phyloP scores from a whole-genome alignment of 2,113 vertebrate genomes.

The Grammomys surdaster region DNA sequence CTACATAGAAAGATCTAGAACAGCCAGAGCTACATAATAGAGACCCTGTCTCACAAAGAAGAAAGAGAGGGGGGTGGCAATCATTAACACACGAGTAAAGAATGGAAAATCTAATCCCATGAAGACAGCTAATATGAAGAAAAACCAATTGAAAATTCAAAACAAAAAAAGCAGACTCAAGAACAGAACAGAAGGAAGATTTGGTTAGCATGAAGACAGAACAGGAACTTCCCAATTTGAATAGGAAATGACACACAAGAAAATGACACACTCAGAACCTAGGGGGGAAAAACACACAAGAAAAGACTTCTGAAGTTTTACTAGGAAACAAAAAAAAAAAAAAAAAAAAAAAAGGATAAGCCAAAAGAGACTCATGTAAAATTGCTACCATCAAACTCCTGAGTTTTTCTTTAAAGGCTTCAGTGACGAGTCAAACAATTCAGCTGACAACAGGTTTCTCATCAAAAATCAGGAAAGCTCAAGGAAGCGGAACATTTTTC shows the following conservation, averaged over 20 bases:
- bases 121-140: background rate
- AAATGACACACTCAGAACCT: background rate
- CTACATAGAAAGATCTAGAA: background rate
- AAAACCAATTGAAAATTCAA: background rate
- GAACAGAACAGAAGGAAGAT: background rate
- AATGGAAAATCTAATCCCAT: background rate
- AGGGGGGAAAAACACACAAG: background rate
- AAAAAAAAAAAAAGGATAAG: background rate
- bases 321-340: background rate
- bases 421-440: background rate
- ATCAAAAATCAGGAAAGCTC: background rate
- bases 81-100: background rate
- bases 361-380: slow-evolving; percentile 2
- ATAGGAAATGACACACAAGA: background rate
- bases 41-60: background rate
- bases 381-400: background rate
- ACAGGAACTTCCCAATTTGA: background rate
- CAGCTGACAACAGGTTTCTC: background rate
- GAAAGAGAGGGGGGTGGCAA: background rate
- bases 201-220: background rate
- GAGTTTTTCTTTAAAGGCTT: background rate
- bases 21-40: background rate
- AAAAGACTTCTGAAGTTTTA: background rate
- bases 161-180: background rate
- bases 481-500: background rate